Evolutionary conservation across 2,113 vertebrate genomes (phyloP).

Genomic region (Verasper variegatus): DNA sequence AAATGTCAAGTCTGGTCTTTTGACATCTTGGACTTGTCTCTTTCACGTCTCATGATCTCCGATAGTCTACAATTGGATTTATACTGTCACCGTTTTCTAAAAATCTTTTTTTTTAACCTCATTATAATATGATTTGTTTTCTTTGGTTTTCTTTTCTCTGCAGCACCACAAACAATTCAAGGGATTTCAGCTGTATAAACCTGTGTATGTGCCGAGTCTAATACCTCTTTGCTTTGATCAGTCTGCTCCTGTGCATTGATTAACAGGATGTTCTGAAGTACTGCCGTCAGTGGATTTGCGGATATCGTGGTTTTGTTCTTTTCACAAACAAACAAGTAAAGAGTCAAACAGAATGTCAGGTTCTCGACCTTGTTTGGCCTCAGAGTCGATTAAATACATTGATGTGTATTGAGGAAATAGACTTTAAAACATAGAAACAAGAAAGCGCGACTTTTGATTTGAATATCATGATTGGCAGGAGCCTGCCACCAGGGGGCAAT

Average conservation of each 20-base stretch:
- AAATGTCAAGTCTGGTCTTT: slow-evolving; percentile 40
- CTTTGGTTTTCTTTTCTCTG: slow-evolving; percentile 24
- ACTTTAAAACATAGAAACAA: neutral
- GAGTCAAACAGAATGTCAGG: neutral
- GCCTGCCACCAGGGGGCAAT: no score
- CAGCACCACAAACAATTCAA: slow-evolving; percentile 13
- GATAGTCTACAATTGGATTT: neutral
- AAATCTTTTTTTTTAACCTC: neutral
- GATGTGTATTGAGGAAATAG: neutral
- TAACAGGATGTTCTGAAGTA: slow-evolving; percentile 14
- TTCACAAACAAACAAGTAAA: slow-evolving; percentile 5
- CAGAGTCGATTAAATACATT: neutral
- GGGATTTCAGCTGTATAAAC: slow-evolving; percentile 41
- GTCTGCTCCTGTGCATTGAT: slow-evolving; percentile 32
- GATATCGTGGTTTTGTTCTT: slow-evolving; percentile 24
- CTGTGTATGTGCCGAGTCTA: slow-evolving; percentile 27
- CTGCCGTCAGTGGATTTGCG: slow-evolving; percentile 27
- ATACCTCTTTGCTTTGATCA: slow-evolving; percentile 50
- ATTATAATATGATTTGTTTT: neutral
- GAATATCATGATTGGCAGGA: no score
- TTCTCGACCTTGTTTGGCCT: neutral
- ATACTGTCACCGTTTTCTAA: neutral
- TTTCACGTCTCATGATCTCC: neutral
- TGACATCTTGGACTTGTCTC: slow-evolving; percentile 26
- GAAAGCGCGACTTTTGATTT: no score